Percentiles rank a stretch among this genome's conserved stretches.
These are phyloP conservation scores for Hydroisotoma schaefferi DNA, from an alignment of 2,888 invertebrate genomes.

Conservation along the genomic window DNA sequence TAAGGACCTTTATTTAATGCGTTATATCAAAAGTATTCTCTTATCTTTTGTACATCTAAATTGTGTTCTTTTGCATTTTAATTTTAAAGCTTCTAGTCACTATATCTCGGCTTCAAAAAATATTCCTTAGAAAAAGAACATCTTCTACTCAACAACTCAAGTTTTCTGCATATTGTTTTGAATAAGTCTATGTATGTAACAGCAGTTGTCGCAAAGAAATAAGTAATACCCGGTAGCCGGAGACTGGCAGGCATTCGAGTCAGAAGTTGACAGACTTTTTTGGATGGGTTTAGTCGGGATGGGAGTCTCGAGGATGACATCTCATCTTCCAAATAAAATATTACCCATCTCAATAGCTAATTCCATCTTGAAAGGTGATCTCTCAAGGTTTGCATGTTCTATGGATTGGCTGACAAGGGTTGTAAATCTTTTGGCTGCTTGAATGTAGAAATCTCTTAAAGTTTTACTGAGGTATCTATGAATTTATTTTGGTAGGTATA, in stretches of 20 bases:
- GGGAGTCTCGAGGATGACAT: slow-evolving; percentile 3
- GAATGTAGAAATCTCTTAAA: too few relatives aligned
- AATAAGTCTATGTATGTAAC: neutral
- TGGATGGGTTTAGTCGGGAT: neutral
- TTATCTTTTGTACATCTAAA: neutral
- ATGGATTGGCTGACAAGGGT: slow-evolving; percentile 8
- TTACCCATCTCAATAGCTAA: slow-evolving; percentile 2
- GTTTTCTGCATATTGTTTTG: too few relatives aligned
- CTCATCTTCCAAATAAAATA: slow-evolving; percentile 14
- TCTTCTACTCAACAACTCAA: neutral
- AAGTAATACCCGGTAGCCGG: neutral
- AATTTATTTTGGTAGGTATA: too few relatives aligned
- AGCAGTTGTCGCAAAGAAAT: neutral
- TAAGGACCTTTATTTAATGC: slow-evolving; percentile 10
- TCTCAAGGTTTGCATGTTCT: slow-evolving; percentile 13
- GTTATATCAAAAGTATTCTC: too few relatives aligned
- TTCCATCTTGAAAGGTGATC: slow-evolving; percentile 17
- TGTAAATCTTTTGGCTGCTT: slow-evolving; percentile 8
- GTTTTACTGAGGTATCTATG: too few relatives aligned
- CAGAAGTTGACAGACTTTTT: neutral
- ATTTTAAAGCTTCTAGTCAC: too few relatives aligned
- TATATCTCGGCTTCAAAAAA: too few relatives aligned
- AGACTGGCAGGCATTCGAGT: neutral
- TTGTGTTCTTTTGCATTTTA: too few relatives aligned
- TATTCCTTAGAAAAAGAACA: neutral